phyloP scores from a whole-genome alignment of 2,797 vertebrate species.

The Crax fasciolata region DNA sequence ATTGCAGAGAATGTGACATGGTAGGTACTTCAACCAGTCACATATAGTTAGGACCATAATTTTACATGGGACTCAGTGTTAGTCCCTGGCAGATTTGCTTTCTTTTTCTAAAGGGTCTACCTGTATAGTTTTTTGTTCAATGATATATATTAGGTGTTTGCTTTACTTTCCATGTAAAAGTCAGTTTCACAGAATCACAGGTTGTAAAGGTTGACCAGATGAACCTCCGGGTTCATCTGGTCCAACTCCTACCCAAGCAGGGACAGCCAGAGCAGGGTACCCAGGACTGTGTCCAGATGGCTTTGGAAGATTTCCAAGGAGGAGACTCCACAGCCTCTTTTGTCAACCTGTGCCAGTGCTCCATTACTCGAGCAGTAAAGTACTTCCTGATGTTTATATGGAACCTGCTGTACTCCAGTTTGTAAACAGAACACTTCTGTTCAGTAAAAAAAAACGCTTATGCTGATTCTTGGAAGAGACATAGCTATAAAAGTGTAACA shows the following conservation, averaged over 20 bases:
- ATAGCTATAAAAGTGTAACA: background rate
- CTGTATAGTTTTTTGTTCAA: background rate
- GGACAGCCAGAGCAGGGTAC: background rate
- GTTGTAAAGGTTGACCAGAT: too few species aligned
- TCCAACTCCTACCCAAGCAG: background rate
- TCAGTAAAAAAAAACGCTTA: constrained; percentile 16
- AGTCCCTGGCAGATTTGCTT: background rate
- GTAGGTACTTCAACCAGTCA: background rate
- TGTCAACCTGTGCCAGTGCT: background rate
- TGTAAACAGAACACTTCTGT: background rate
- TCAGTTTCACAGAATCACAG: background rate
- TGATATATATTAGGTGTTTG: background rate
- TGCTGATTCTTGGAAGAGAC: constrained; percentile 13
- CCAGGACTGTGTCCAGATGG: background rate
- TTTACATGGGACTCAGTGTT: background rate
- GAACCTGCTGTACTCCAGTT: background rate
- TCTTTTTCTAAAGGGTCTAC: background rate
- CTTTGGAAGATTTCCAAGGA: background rate
- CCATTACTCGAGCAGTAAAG: background rate
- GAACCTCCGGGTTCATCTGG: background rate
- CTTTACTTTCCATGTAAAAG: background rate
- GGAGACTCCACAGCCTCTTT: background rate
- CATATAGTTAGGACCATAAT: background rate
- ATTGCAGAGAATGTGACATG: background rate
- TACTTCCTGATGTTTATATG: background rate